Percentiles rank a stretch among this genome's conserved stretches.
Conservation (phyloP, 2,113 vertebrate genomes). For the Phaethon lepturus region DNA sequence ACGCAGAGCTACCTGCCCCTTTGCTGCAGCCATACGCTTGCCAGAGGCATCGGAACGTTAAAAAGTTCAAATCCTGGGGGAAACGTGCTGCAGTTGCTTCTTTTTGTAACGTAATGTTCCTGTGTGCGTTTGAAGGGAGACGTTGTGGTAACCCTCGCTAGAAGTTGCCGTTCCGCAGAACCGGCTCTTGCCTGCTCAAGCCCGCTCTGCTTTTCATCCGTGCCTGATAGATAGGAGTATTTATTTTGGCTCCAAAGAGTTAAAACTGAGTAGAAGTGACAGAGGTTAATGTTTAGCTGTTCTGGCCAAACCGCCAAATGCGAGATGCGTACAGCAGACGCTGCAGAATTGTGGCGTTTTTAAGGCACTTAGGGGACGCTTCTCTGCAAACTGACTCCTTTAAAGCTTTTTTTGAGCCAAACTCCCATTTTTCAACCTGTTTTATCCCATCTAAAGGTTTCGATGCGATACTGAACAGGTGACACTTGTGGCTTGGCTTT, state of each 20-base stretch:
- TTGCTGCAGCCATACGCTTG: background rate
- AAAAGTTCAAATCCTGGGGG: background rate
- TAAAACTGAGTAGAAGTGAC: background rate
- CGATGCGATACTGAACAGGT: background rate
- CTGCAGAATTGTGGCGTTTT: background rate
- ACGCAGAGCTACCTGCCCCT: background rate
- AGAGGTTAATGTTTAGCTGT: background rate
- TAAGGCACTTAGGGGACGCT: background rate
- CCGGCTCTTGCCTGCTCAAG: background rate
- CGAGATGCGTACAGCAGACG: background rate
- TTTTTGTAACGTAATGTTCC: fast-evolving
- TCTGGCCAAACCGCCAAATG: background rate
- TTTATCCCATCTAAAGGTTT: background rate
- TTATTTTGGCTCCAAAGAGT: background rate
- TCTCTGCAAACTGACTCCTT: background rate
- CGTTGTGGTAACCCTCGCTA: background rate
- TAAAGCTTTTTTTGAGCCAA: too few relatives aligned
- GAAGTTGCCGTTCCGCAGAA: background rate
- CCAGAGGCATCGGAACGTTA: background rate
- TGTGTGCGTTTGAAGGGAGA: background rate
- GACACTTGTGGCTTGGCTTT: background rate
- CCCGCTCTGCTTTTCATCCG: background rate
- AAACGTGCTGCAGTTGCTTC: background rate
- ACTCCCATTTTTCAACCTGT: background rate
- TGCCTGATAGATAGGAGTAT: fast-evolving